These are phyloP conservation scores for Polydrusus cervinus DNA, from an alignment of 2,888 invertebrate species.

Conservation along the genomic window DNA sequence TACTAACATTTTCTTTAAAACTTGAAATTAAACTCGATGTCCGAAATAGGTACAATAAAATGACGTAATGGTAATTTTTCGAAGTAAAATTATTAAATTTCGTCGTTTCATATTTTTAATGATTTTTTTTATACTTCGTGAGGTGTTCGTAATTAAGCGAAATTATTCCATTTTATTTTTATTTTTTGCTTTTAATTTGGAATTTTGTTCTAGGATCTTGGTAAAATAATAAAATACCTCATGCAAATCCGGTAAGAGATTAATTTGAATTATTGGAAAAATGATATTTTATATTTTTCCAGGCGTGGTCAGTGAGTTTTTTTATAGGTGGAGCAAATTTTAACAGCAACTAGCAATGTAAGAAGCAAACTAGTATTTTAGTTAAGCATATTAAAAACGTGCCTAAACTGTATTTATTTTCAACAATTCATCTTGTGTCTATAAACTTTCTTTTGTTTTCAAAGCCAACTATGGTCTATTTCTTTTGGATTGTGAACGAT, in stretches of 20 bases:
- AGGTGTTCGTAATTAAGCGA: background rate
- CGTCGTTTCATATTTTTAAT: slow-evolving; percentile 11
- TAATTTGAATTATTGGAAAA: background rate
- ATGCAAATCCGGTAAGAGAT: slow-evolving; percentile 3
- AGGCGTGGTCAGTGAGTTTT: too few relatives aligned
- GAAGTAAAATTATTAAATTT: slow-evolving; percentile 7
- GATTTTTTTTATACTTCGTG: slow-evolving; percentile 6
- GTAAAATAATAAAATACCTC: background rate
- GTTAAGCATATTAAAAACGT: too few relatives aligned
- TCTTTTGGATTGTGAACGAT: too few relatives aligned
- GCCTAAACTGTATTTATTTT: too few relatives aligned
- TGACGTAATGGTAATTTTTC: slow-evolving; percentile 14
- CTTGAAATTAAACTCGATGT: background rate
- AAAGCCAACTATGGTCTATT: too few relatives aligned
- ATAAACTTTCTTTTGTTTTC: too few relatives aligned
- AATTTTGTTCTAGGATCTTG: background rate
- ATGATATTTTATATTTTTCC: background rate
- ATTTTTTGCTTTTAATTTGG: background rate
- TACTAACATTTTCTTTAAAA: background rate
- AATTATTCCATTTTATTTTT: background rate
- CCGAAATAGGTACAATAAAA: slow-evolving; percentile 2
- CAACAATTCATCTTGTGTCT: too few relatives aligned
- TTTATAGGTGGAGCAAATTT: too few relatives aligned
- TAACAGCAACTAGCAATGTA: too few relatives aligned
- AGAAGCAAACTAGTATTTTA: too few relatives aligned